phyloP scores from a whole-genome alignment of 2,113 vertebrate species.

The Andinoacara biseriatus region DNA sequence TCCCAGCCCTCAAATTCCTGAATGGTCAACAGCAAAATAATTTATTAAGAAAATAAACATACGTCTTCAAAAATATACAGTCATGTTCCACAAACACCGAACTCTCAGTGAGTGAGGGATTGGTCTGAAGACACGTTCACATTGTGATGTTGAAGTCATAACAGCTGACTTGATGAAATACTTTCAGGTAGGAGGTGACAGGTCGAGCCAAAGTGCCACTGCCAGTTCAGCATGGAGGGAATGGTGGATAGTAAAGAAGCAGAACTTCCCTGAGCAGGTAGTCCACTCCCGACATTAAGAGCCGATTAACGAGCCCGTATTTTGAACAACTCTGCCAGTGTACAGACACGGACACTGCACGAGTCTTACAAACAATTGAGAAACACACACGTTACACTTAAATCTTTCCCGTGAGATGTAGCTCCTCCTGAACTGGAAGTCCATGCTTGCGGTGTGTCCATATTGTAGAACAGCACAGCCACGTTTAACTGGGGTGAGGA shows the following conservation, averaged over 20 bases:
- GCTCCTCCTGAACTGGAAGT: constrained; percentile 34
- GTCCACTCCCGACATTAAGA: background rate
- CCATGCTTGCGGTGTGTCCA: constrained; percentile 15
- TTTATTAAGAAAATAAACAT: constrained; percentile 78
- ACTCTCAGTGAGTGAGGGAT: constrained; percentile 25
- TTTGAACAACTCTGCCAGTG: background rate
- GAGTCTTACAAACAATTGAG: constrained; percentile 29
- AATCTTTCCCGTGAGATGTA: constrained; percentile 25
- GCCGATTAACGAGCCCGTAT: background rate
- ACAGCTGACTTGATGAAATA: constrained; percentile 41
- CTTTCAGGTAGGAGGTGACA: constrained; percentile 35
- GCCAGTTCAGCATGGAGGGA: constrained; percentile 14
- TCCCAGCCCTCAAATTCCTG: constrained; percentile 35
- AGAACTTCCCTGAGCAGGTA: constrained; percentile 30
- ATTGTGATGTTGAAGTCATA: constrained; percentile 52
- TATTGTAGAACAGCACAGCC: background rate
- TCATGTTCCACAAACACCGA: constrained; percentile 55
- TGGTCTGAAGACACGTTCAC: constrained; percentile 63
- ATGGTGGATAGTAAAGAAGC: constrained; percentile 1
- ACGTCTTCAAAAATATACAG: constrained; percentile 77
- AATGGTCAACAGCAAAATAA: constrained; percentile 71
- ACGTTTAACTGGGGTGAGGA: constrained; percentile 45
- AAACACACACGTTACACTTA: constrained; percentile 31
- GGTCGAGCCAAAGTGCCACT: background rate
- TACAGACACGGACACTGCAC: constrained; percentile 14